Conservation (phyloP, 53 echinoderm and acorn worm species). For the Mesocentrotus franciscanus region DNA sequence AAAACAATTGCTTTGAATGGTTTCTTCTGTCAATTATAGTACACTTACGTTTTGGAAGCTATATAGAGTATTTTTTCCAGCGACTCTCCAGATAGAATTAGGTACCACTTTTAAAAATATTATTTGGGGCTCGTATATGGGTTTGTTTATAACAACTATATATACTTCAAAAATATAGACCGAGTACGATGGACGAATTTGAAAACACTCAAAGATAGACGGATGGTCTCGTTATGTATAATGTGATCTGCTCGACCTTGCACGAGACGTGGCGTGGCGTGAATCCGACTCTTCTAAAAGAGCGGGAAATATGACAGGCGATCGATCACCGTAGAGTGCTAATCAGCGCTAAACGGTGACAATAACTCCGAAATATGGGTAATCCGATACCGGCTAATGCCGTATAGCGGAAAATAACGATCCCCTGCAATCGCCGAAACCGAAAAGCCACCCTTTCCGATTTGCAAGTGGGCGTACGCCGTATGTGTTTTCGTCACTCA, state of each 20-base stretch:
- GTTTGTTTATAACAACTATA: neutral
- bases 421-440: neutral
- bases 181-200: neutral
- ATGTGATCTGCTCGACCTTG: neutral
- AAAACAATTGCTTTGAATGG: too few relatives aligned
- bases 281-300: conserved; percentile 46
- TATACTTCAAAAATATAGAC: neutral
- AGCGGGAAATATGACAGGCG: conserved; percentile 62
- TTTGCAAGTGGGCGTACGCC: conserved; percentile 8
- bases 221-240: neutral
- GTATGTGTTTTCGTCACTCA: neutral
- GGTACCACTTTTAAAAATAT: too few relatives aligned
- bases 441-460: neutral
- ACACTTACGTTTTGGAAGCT: too few relatives aligned
- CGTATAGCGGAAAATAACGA: conserved; percentile 15
- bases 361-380: conserved; percentile 13
- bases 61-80: too few relatives aligned
- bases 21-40: too few relatives aligned
- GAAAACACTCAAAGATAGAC: neutral
- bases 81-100: too few relatives aligned
- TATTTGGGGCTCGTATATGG: neutral
- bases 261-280: neutral
- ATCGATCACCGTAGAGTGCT: conserved; percentile 47
- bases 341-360: conserved; percentile 53
- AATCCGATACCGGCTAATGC: conserved; percentile 41